Base-by-base conservation (phyloP, 2,797 vertebrate genomes). In the Delichon dasypus region DNA sequence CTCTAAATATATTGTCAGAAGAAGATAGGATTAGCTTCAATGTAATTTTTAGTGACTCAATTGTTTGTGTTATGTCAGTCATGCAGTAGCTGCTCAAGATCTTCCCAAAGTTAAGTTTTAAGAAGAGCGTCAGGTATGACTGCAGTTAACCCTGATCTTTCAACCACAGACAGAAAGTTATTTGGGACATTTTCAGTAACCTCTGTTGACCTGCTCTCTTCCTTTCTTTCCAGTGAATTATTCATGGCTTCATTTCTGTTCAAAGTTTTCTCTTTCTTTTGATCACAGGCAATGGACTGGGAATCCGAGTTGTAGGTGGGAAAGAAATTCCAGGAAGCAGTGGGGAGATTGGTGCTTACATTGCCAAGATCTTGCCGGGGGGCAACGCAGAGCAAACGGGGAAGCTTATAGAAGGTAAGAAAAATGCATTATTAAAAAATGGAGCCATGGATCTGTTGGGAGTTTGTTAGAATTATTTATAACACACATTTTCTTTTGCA, bases 271-370 rank as follows among this genome's bases (percentile, higher is more conserved):
- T 80, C 14, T 80, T 90, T 76, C 94, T 96, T 94, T 95, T 97
- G 27, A 88, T 96, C 80, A 80, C 86, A 98, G 98, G 98, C 75
- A 98, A 98, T 51, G 98, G 98, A 78, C 95, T 99, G 81, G 99
- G 99, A 82, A 99, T 99, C 76, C 98, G 98, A 94, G 98, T 99
- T 86, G 98, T 99, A 48, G 99, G 99, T 74, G 99, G 99, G 36
- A 99, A 99, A 96, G 99, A 99, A 97, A 99, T 99, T 95, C 99
- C 99, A 21, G 99, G 99, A 85, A 98, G 98, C 93, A 96, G 97
- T 48, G 98, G 99, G 94, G 99, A 99, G 97, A 99, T 98, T 81
- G 99, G 99, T 97, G 99, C 99, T 61, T 99, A 99, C 88, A 98
- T 99, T 87, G 99, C 99, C 90, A 99, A 98, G 95, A 98, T 99